Base-by-base conservation (phyloP, 2,888 invertebrate species). In the Aleiodes alternator region DNA sequence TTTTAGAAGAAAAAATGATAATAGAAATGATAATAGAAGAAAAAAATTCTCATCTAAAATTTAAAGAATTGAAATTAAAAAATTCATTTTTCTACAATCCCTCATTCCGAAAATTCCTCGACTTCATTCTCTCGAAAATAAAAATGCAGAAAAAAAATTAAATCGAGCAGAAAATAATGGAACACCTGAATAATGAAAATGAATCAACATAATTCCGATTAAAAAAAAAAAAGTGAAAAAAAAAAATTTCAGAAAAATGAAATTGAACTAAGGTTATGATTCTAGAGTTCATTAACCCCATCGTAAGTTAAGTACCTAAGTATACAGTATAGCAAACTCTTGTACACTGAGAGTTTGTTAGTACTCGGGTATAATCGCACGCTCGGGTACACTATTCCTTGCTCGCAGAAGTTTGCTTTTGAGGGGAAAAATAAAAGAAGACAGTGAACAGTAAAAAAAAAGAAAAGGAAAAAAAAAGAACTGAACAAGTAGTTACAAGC, bases 221-320 rank as follows among this genome's bases (percentile, higher is more conserved):
- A 3, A 6, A 34, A 34, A 34, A 6, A 34, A 34, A 34, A 34
- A 34, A 34, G n/a, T n/a, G n/a, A 34, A 34, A 34, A 6, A 4
- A 6, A 6, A 34, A 6, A 34, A 34, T 34, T 4, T 43, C 43
- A 8, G 43, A 8, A 56, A 29, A 16, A 56, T 23, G 23, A 77
- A 77, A 71, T 66, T 43, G 43, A 69, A 80, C 85, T 86, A 87
- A 88, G 88, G 87, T 87, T 88, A 88, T 86, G 86, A 14, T 86
- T 84, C 84, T 85, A 81, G 88, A 88, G 88, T 88, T 86, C 88
- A 87, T 88, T 88, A 87, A 88, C 88, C 88, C 85, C 84, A 23
- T 38, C 76, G 23, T 23, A 72, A 80, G 83, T 82, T 84, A 83
- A 85, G 84, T 82, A 84, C 84, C 85, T 83, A 82, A 82, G 80